These are phyloP conservation scores for Tapirus indicus DNA, from an alignment of 2,797 vertebrate genomes.

Conservation along the genomic window DNA sequence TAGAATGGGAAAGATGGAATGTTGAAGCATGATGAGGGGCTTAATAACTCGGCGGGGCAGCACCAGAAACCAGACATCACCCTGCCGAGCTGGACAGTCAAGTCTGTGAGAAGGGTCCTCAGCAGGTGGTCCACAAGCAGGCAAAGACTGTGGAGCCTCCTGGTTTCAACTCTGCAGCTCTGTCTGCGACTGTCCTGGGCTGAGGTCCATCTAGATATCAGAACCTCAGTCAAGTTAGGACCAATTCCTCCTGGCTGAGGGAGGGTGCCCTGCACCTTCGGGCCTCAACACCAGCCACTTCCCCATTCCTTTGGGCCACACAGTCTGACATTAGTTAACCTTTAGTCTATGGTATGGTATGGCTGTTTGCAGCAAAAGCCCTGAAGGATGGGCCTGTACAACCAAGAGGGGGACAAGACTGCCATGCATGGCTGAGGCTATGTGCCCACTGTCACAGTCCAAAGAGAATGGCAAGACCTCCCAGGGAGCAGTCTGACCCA, in stretches of 20 bases:
- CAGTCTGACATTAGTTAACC: neutral
- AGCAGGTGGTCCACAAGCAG: neutral
- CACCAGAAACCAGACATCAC: constrained; percentile 20
- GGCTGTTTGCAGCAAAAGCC: neutral
- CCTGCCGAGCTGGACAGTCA: accelerated
- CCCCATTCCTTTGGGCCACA: neutral
- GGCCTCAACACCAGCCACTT: neutral
- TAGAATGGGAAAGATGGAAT: neutral
- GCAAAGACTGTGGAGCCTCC: neutral
- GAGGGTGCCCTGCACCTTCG: neutral
- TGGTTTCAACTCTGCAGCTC: neutral
- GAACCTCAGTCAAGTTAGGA: neutral
- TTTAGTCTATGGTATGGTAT: constrained; percentile 60
- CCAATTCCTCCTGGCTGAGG: neutral
- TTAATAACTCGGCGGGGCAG: neutral
- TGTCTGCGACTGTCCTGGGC: neutral
- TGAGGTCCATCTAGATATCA: neutral
- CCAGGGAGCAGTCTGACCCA: neutral
- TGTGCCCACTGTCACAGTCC: neutral
- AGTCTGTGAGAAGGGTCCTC: neutral
- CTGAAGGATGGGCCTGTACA: neutral
- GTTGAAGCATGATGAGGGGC: neutral
- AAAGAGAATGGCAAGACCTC: neutral
- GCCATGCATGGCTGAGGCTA: neutral
- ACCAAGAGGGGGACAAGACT: neutral